phyloP scores from a whole-genome alignment of 2,888 invertebrate species.

The Eilema griseolum region DNA sequence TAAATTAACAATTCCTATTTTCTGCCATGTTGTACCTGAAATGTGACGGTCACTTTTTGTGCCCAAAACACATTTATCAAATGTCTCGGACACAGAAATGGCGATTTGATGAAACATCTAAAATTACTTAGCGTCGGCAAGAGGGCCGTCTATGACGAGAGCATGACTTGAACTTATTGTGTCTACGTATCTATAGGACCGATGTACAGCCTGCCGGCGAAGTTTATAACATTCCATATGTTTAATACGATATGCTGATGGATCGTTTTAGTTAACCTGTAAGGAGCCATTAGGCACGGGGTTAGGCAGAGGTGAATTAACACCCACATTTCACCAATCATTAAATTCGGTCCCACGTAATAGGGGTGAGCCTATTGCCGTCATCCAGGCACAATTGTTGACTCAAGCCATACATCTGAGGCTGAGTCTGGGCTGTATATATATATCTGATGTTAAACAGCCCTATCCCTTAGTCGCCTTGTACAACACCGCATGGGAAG shows the following conservation, averaged over 20 bases:
- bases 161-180: slow-evolving; percentile 8
- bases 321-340: no score
- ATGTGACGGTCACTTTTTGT: slow-evolving; percentile 50
- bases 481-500: no score
- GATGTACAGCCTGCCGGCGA: not conserved
- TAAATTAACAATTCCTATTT: slow-evolving; percentile 30
- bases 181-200: not conserved
- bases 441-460: no score
- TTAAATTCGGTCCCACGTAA: no score
- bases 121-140: slow-evolving; percentile 32
- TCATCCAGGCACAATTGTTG: no score
- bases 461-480: no score
- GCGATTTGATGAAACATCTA: slow-evolving; percentile 45
- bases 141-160: not conserved
- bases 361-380: no score
- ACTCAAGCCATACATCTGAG: no score
- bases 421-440: no score
- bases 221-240: not conserved
- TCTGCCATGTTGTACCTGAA: slow-evolving; percentile 42
- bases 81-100: slow-evolving; percentile 43
- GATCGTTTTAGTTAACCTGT: not conserved
- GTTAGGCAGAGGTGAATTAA: no score
- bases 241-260: not conserved
- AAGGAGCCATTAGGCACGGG: not conserved
- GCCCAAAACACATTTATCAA: slow-evolving; percentile 54